phyloP scores from a whole-genome alignment of 2,797 vertebrate genomes.

The Manis javanica region DNA sequence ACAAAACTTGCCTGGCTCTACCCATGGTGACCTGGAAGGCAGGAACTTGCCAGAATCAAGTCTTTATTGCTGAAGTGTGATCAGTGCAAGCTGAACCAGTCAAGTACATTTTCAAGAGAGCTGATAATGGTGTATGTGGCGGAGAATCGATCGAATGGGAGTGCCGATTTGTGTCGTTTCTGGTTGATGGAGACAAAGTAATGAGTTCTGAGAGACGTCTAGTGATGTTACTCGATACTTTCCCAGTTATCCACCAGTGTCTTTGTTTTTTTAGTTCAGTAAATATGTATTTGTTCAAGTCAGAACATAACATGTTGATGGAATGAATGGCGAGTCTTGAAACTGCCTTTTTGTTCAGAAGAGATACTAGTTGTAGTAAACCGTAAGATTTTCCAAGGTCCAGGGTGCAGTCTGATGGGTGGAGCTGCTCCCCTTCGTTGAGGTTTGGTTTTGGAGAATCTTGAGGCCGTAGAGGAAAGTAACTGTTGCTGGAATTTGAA shows the following conservation, averaged over 20 bases:
- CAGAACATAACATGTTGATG: background rate
- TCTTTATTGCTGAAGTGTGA: slow-evolving; percentile 28
- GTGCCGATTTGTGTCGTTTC: slow-evolving; percentile 3
- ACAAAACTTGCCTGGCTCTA: background rate
- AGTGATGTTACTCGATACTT: background rate
- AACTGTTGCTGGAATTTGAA: slow-evolving; percentile 40
- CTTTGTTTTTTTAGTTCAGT: background rate
- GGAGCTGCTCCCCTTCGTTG: background rate
- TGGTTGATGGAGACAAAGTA: background rate
- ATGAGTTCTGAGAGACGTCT: background rate
- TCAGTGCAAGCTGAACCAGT: slow-evolving; percentile 1
- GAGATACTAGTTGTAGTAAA: background rate
- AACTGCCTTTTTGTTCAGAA: background rate
- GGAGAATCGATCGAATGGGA: background rate
- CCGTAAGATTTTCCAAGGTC: background rate
- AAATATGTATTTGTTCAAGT: background rate
- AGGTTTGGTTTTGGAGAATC: slow-evolving; percentile 49
- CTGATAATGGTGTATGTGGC: slow-evolving; percentile 43
- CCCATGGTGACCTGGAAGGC: slow-evolving; percentile 24
- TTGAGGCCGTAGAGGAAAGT: background rate
- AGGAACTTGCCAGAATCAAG: slow-evolving; percentile 26
- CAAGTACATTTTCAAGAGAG: background rate
- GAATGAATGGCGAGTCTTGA: slow-evolving; percentile 38
- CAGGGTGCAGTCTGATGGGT: background rate
- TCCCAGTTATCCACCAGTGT: background rate